A percentile compares a stretch with the other conserved stretches of the same genome.
phyloP scores from a whole-genome alignment of 2,113 vertebrate species.

The Takifugu flavidus region DNA sequence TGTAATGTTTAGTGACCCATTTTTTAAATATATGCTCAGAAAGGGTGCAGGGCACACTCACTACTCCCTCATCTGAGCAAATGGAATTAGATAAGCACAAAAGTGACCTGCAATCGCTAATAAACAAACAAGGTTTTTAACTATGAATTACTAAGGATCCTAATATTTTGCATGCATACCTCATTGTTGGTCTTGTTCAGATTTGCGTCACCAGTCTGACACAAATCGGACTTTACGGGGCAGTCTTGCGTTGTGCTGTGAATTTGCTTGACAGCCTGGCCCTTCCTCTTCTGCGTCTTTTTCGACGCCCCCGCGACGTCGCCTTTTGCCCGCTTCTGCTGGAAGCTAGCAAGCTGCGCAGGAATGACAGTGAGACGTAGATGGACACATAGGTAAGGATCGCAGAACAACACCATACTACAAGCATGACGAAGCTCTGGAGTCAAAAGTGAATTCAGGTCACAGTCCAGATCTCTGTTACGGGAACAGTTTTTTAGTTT shows the following conservation, averaged over 20 bases:
- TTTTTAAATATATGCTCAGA: conserved; percentile 60
- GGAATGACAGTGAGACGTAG: conserved; percentile 73
- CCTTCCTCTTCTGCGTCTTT: conserved; percentile 79
- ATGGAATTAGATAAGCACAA: neutral
- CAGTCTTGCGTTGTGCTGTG: conserved; percentile 57
- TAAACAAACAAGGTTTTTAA: too few species aligned
- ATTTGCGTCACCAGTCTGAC: conserved; percentile 8
- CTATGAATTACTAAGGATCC: neutral
- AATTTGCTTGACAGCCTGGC: conserved; percentile 64
- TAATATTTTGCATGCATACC: conserved; percentile 33
- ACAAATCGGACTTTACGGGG: conserved; percentile 45
- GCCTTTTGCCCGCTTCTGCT: conserved; percentile 75
- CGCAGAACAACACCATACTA: conserved; percentile 72
- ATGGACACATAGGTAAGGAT: conserved; percentile 73
- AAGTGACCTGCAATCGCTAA: neutral
- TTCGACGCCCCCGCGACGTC: conserved; percentile 66
- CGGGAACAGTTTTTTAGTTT: too few species aligned
- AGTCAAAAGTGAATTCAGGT: conserved; percentile 8
- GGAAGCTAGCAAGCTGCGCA: conserved; percentile 77
- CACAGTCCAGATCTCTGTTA: conserved; percentile 20
- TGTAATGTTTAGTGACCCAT: conserved; percentile 69
- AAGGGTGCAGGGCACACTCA: conserved; percentile 12
- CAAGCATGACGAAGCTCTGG: conserved; percentile 58
- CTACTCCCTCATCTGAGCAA: neutral
- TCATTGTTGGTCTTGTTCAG: conserved; percentile 39